These are phyloP conservation scores for Brevimyrus niger DNA, from an alignment of 2,113 vertebrate genomes.

Conservation along the genomic window DNA sequence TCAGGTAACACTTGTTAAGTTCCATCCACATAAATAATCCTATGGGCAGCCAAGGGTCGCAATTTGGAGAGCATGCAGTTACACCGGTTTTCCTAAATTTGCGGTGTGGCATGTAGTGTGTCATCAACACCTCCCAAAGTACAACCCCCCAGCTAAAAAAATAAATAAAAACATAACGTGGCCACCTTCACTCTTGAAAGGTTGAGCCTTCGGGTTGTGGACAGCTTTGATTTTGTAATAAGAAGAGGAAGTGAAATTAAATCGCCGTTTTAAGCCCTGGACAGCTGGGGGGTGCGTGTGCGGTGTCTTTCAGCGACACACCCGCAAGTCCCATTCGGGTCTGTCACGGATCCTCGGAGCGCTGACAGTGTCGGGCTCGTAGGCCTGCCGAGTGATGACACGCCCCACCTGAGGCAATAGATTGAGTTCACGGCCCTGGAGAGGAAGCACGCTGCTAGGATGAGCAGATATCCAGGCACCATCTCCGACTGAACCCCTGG, in stretches of 20 bases:
- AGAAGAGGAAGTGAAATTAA: conserved; percentile 63
- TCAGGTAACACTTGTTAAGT: conserved; percentile 10
- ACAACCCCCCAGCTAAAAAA: conserved; percentile 38
- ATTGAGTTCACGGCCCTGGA: background rate
- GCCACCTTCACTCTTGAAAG: conserved; percentile 59
- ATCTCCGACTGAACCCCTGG: background rate
- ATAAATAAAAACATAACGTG: conserved; percentile 34
- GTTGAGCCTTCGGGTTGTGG: conserved; percentile 70
- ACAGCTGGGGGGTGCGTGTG: conserved; percentile 67
- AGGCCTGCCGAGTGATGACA: background rate
- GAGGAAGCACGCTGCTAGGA: background rate
- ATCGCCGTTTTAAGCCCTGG: conserved; percentile 64
- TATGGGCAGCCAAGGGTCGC: background rate
- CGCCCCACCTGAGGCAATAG: background rate
- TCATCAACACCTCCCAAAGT: conserved; percentile 43
- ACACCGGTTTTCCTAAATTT: conserved; percentile 1
- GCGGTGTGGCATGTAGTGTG: background rate
- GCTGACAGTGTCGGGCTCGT: conserved; percentile 40
- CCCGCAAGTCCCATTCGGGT: conserved; percentile 49
- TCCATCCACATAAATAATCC: background rate
- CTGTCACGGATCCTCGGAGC: conserved; percentile 58
- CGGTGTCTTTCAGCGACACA: conserved; percentile 47
- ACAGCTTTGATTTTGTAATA: conserved; percentile 62
- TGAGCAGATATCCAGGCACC: background rate
- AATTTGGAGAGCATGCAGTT: background rate